Evolutionary conservation across 1,140 invertebrate genomes (phyloP), one percentile per base, ranked within the genome.

Genomic region (Chlorops oryzae): DNA sequence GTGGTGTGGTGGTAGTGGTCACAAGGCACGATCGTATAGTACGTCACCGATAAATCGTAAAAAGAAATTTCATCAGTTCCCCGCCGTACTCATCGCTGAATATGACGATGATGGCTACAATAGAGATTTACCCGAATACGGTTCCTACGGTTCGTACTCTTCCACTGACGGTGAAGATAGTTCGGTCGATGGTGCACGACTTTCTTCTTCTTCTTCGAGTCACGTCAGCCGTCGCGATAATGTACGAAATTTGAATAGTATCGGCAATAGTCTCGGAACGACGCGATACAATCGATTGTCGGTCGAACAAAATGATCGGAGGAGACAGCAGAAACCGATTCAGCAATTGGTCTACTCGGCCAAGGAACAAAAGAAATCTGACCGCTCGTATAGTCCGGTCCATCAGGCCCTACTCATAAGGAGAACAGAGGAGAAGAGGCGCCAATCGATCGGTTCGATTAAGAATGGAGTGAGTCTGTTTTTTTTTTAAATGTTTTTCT

Each of bases 201-300:
- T n/a, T n/a, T n/a, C n/a, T n/a, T n/a, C n/a, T n/a, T n/a, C n/a
- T n/a, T n/a, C n/a, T n/a, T n/a, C n/a, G n/a, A n/a, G 63, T 51
- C 63, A 69, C 65, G 65, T 68, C 58, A 68, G 65, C 57, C 55
- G 65, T 41, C 61, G 65, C 52, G 65, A 68, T 52, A 62, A 63
- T 44, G 15, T 32, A 42, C 27, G 51, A 22, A 50, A 47, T 47
- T 15, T 47, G 34, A 46, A 54, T 34, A 61, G 55, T 47, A 62
- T 62, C 52, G 55, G 59, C 37, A 67, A 62, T 57, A 61, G 63
- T 55, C 39, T 62, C 13, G 39, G 54, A 35, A 20, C 51, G 12
- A 52, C 54, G 10, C 25, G 53, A 17, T 57, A 57, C 46, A 55
- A 55, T 35, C 53, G 59, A 38, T 41, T 50, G 18, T 13, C 20